These are phyloP conservation scores for Canis aureus DNA, from an alignment of 2,113 vertebrate genomes.

Conservation along the genomic window DNA sequence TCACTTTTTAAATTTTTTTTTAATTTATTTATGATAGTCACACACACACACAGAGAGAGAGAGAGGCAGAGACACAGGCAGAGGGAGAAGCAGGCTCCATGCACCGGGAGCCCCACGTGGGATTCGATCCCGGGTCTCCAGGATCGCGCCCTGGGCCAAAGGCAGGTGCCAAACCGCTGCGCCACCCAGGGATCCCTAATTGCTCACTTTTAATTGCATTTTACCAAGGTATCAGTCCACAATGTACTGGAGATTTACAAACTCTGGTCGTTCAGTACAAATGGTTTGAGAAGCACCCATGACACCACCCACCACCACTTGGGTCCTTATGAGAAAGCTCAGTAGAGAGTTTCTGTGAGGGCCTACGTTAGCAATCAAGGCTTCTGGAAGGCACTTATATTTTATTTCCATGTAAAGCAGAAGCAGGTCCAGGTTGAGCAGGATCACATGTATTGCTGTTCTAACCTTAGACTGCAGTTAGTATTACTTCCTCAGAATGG, in stretches of 20 bases:
- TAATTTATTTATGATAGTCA: no score
- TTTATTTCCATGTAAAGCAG: background rate
- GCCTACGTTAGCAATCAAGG: background rate
- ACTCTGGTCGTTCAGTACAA: background rate
- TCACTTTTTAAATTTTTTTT: background rate
- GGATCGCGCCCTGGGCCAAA: no score
- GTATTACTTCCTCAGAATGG: background rate
- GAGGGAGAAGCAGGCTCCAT: no score
- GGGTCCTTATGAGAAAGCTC: background rate
- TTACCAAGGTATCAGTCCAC: background rate
- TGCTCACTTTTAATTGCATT: background rate
- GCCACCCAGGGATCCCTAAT: background rate
- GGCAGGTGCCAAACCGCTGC: no score
- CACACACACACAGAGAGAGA: no score
- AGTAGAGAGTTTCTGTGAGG: background rate
- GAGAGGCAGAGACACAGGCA: no score
- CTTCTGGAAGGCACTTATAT: background rate
- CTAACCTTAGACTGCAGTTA: background rate
- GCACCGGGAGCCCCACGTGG: no score
- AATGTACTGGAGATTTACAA: background rate
- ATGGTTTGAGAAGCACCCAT: background rate
- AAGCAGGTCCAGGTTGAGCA: background rate
- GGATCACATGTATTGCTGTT: background rate
- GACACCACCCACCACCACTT: background rate
- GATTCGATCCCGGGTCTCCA: no score